phyloP scores from a whole-genome alignment of 64 coral and sea anemone species.

The Astreopora myriophthalma region DNA sequence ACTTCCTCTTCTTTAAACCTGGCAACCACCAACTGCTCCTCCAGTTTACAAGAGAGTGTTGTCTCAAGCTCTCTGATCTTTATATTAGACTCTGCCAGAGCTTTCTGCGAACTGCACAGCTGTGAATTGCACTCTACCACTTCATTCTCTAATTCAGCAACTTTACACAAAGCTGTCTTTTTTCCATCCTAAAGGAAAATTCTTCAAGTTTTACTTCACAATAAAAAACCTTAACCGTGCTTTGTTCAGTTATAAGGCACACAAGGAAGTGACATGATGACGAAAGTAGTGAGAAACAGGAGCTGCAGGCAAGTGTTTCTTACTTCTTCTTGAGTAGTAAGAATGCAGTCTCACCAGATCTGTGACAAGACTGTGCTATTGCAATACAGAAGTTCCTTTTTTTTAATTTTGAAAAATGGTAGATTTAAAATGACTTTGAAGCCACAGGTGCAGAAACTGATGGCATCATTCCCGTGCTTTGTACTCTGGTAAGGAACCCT shows the following conservation, averaged over 20 bases:
- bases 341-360: too few relatives aligned
- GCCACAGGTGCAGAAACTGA: too few relatives aligned
- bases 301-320: too few relatives aligned
- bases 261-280: not conserved
- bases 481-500: too few relatives aligned
- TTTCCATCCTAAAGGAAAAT: conserved; percentile 36
- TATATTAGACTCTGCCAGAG: not conserved
- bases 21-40: not conserved
- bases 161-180: not conserved
- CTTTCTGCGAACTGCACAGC: not conserved
- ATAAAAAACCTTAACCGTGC: not conserved
- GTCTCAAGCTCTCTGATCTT: conserved; percentile 51
- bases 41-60: conserved; percentile 4
- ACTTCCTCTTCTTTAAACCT: not conserved
- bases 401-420: too few relatives aligned
- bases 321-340: too few relatives aligned
- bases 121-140: conserved; percentile 12
- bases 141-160: conserved; percentile 32
- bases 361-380: too few relatives aligned
- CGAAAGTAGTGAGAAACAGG: too few relatives aligned
- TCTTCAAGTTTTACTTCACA: not conserved
- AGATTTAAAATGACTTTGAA: too few relatives aligned
- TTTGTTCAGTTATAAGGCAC: not conserved
- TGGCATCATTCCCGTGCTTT: too few relatives aligned
- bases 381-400: too few relatives aligned